Conservation (phyloP, 2,888 invertebrate species). For the Amphimallon solstitiale region DNA sequence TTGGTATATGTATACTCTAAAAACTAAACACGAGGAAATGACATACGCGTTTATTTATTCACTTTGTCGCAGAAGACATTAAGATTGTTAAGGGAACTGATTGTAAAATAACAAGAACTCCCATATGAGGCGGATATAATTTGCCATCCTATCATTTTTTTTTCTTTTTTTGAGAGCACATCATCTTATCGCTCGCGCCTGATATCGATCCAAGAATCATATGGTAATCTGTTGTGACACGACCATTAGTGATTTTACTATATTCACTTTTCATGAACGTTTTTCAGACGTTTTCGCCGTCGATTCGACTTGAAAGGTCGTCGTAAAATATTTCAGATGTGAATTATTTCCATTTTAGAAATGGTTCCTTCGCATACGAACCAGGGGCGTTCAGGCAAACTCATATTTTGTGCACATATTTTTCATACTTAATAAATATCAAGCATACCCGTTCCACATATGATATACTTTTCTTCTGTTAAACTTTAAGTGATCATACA, state of each 20-base stretch:
- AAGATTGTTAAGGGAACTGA: conserved; percentile 8
- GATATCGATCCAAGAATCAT: conserved; percentile 23
- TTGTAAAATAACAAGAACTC: conserved; percentile 20
- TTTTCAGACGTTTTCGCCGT: conserved; percentile 14
- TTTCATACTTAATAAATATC: not conserved
- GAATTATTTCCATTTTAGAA: conserved; percentile 33
- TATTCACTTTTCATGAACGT: conserved; percentile 19
- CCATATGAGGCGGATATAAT: conserved; percentile 10
- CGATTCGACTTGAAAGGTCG: conserved; percentile 21
- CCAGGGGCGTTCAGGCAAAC: not conserved
- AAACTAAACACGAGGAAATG: not conserved
- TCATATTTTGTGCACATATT: not conserved
- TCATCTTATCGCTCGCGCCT: not conserved
- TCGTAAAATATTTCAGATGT: conserved; percentile 28
- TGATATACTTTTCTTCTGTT: too few species aligned
- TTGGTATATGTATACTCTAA: not conserved
- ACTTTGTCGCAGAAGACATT: not conserved
- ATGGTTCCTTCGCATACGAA: conserved; percentile 13
- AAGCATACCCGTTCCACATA: not conserved
- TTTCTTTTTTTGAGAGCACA: not conserved
- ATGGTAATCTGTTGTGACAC: conserved; percentile 26
- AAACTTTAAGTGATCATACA: too few species aligned
- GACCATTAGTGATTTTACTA: conserved; percentile 29
- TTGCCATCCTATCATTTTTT: conserved; percentile 14
- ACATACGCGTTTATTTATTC: conserved; percentile 4